Evolutionary conservation across 2,113 vertebrate species (phyloP), one percentile per base, ranked within the genome.

Genomic region (Okapia johnstoni): DNA sequence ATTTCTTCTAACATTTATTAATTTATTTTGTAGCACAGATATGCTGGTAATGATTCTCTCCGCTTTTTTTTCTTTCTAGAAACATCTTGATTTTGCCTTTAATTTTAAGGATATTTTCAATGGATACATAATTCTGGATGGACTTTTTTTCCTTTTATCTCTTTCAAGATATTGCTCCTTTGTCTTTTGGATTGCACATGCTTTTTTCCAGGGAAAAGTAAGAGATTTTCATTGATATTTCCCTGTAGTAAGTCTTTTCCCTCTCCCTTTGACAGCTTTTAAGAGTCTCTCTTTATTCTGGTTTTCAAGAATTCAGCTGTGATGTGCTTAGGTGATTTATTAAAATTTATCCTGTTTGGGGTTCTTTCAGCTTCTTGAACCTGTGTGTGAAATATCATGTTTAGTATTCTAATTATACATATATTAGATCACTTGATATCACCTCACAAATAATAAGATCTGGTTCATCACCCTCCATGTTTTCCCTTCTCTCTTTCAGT

Each of bases 241-340:
- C 19, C 92, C 23, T 84, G 17, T n/a, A 73, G 46, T 46, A 17
- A 21, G 12, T 70, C 63, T 73, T 79, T 66, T 14, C 28, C 23
- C 8, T 40, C 14, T 52, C 43, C 15, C 13, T 81, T 23, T 57
- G 48, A 28, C 4, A 30, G 2, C 15, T 92, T 66, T 83, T 77
- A 63, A 73, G 36, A 52, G 25, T 54, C 33, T 30, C 16, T 73
- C 46, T 88, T 61, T 63, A 79, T 89, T 77, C 36, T 66, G 55
- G 9, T 93, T 93, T 87, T 97, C 50, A 87, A 36, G 94, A 94
- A 76, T 84, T 93, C 30, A 54, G 88, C 84, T 81, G 61, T 50
- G 40, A 63, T 28, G 19, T 61, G 61, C 36, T 88, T 76, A 48
- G 19, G 14, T 30, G 52, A 88, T 81, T 25, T 16, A 85, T 80